Conservation (phyloP, 2,113 vertebrate species). For the Corythornis cristatus region DNA sequence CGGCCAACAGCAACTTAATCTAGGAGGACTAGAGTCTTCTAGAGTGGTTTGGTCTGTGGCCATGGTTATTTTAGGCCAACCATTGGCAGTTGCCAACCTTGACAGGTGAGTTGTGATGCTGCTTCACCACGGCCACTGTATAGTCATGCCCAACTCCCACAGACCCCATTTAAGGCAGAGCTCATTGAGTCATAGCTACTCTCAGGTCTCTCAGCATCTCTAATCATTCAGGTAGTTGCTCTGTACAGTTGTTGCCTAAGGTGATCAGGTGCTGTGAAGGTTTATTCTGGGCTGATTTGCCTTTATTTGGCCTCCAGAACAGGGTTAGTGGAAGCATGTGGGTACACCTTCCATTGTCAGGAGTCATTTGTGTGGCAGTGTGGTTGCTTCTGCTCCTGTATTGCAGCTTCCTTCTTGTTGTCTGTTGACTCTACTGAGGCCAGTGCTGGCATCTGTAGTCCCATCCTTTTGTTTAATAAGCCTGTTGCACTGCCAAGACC, state of each 20-base stretch:
- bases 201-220: background rate
- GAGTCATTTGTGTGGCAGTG: background rate
- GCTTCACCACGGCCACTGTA: background rate
- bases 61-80: background rate
- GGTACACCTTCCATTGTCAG: background rate
- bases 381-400: background rate
- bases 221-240: background rate
- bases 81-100: background rate
- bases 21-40: background rate
- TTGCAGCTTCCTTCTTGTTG: accelerated
- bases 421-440: background rate
- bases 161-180: background rate
- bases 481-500: background rate
- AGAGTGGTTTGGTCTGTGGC: background rate
- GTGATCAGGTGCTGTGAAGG: background rate
- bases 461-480: background rate
- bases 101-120: background rate
- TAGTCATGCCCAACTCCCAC: background rate
- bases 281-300: background rate
- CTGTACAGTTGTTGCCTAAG: background rate
- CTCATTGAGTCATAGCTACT: background rate
- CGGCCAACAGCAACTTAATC: background rate
- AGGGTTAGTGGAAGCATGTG: background rate
- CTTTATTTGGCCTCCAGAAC: background rate
- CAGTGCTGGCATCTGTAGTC: background rate